Evolutionary conservation across 2,888 invertebrate species (phyloP), one percentile per base, ranked within the genome.

Genomic region (Eilema caniola): DNA sequence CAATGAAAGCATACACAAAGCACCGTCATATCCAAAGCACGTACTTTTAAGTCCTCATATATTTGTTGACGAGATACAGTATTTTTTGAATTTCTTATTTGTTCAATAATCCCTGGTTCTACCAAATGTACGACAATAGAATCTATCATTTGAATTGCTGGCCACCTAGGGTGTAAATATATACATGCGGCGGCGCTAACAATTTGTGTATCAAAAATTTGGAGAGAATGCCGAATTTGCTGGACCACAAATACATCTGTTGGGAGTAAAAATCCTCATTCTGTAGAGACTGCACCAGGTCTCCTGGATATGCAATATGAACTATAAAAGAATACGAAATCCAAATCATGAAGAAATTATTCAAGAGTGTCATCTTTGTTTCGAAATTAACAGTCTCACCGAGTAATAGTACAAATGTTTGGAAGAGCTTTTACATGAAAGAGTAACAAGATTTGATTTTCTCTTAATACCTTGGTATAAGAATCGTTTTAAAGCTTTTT

Each of bases 251-350:
- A 24, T n/a, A 66, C 73, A 69, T 90, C 86, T 8, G 79, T 71
- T 24, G 83, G 82, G 37, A 90, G 12, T 28, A 92, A 77, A 77
- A 86, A 89, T 33, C 84, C 57, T 75, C 72, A 11, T 76, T 86
- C 31, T 88, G 89, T 67, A 93, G 76, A 12, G 84, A 85, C 5
- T 89, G 73, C 0, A 92, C 84, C 0, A 93, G 83, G 28, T 87
- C 85, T 8, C 90, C 88, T 80, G 90, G 90, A 72, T 91, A 92
- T 33, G 79, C 86, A n/a, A 90, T 88, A 24, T 91, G 88, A n/a
- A 90, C 77, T 24, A 93, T 74, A 25, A 91, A 81, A 69, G 89
- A 89, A 76, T 86, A 91, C 91, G 91, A 92, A 75, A 93, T 82
- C 93, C 92, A 93, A 23, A 89, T 68, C 2, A 86, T 70, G 68